Evolutionary conservation across 1,140 invertebrate genomes (phyloP), one percentile per base, ranked within the genome.

Genomic region (Drosophila pruinosa): DNA sequence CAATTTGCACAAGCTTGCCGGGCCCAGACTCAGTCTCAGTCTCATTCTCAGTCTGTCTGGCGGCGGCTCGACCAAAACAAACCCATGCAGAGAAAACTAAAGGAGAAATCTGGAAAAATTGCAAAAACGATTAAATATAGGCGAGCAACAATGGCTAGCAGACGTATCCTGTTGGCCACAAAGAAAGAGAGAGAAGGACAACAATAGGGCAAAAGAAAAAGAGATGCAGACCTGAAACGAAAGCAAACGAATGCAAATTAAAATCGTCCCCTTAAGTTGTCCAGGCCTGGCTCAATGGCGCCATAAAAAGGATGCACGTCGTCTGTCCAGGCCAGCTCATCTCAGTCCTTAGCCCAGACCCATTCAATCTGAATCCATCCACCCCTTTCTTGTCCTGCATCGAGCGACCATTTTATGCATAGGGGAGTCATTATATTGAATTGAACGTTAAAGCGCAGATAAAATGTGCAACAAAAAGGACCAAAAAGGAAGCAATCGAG

Each of bases 201-300:
- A 31, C 0, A 14, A n/a, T 15, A 12, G n/a, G 10, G 10, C n/a
- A n/a, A 38, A 38, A 22, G 43, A 24, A 12, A 12, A 8, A 5
- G 43, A 24, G 21, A 12, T 38, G n/a, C 10, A 22, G 69, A 43
- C 28, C 72, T 53, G 28, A 59, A 85, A 76, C 61, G 63, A 88
- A 89, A 89, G 86, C 86, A 89, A 89, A 89, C 81, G 86, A 82
- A 89, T 89, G 86, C 86, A 89, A 89, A 89, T 89, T 89, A 89
- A 89, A 89, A 89, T 79, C 72, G 73, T 79, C 69, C 73, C 78
- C 75, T 83, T 75, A 83, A 83, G 80, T 83, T 76, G 74, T 38
- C 64, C 26, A 50, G 53, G 50, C 75, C 61, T 14, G 43, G 45
- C 56, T 64, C 73, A 64, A 61, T 71, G 78, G 63, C 81, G 62